Evolutionary conservation across 2,888 invertebrate species (phyloP).

Genomic region (Drosophila lacicola): DNA sequence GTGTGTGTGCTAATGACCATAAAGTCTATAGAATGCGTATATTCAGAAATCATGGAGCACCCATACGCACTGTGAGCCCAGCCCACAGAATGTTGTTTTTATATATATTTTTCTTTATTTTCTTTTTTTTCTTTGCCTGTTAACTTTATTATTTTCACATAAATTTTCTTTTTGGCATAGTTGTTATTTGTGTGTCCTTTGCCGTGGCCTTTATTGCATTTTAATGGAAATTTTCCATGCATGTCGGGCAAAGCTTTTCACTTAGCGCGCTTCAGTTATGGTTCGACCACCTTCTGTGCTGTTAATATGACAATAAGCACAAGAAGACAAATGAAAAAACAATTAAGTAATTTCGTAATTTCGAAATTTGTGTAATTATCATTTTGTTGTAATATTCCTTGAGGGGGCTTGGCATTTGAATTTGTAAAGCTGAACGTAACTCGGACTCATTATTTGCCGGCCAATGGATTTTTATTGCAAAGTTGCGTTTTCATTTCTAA

Average conservation of each 20-base stretch:
- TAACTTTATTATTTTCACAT: conserved; percentile 76
- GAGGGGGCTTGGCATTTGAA: conserved; percentile 37
- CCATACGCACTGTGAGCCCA: conserved; percentile 63
- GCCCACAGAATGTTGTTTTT: conserved; percentile 36
- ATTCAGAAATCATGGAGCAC: conserved; percentile 34
- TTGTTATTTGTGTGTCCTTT: conserved; percentile 17
- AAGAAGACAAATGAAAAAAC: conserved; percentile 34
- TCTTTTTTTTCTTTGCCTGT: conserved; percentile 25
- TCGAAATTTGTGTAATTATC: conserved; percentile 41
- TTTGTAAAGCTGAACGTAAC: conserved; percentile 7
- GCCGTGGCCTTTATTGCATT: conserved; percentile 69
- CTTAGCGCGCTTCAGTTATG: conserved; percentile 33
- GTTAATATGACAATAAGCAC: conserved; percentile 53
- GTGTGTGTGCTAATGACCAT: conserved; percentile 48
- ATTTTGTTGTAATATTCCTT: conserved; percentile 26
- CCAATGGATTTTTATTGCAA: conserved; percentile 73
- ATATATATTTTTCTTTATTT: no score
- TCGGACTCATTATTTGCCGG: conserved; percentile 36
- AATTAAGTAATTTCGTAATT: conserved; percentile 61
- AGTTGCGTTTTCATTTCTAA: conserved; percentile 71
- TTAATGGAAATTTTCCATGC: conserved; percentile 70
- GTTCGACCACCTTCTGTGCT: conserved; percentile 57
- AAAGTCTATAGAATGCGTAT: conserved; percentile 29
- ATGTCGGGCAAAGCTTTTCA: neutral
- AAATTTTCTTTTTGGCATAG: conserved; percentile 42